Percentiles rank a stretch among this genome's conserved stretches.
Conservation (phyloP, 2,888 invertebrate species). For the Plebejus anna region DNA sequence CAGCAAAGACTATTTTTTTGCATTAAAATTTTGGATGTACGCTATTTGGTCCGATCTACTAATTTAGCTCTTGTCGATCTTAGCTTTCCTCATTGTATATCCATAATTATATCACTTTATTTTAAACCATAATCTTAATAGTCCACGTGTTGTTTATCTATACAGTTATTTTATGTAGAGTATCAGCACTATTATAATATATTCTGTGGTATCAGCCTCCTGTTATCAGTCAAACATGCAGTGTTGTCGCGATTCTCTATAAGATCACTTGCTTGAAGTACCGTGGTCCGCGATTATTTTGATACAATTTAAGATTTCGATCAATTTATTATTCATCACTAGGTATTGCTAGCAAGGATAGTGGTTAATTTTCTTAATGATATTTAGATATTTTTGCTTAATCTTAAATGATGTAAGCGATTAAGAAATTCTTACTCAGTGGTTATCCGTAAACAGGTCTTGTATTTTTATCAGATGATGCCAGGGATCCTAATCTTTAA, state of each 20-base stretch:
- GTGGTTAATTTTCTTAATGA: not conserved
- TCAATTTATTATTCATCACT: not conserved
- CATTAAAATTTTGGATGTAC: no score
- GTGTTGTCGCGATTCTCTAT: not conserved
- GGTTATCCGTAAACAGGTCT: not conserved
- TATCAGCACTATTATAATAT: not conserved
- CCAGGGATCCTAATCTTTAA: not conserved
- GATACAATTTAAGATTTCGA: not conserved
- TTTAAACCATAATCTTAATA: not conserved
- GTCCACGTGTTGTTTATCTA: not conserved
- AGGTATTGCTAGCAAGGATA: not conserved
- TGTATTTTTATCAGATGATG: not conserved
- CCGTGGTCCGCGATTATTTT: not conserved
- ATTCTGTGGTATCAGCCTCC: not conserved
- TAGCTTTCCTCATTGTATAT: not conserved
- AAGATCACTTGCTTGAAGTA: not conserved
- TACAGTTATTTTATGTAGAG: not conserved
- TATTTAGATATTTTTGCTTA: not conserved
- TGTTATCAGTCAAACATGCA: constrained; percentile 11
- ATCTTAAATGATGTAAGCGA: not conserved
- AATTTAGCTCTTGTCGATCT: not conserved
- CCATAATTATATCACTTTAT: not conserved
- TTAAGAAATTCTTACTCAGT: not conserved
- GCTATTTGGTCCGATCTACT: not conserved
- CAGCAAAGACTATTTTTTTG: no score